A percentile compares a stretch with the other conserved stretches of the same genome.
Conservation (phyloP, 2,797 vertebrate species). For the Acipenser ruthenus region DNA sequence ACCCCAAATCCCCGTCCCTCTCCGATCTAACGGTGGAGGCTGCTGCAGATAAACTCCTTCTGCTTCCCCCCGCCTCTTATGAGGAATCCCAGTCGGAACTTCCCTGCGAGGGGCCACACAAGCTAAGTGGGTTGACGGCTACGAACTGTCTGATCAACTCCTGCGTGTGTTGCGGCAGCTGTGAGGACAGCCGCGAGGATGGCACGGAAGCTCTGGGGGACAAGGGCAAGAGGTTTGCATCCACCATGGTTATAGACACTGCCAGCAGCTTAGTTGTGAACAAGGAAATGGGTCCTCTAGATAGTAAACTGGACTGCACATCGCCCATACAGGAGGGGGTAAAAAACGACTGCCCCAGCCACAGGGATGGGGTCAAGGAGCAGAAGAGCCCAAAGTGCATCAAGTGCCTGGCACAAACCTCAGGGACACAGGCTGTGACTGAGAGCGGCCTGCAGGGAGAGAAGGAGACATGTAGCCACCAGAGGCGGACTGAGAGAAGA, state of each 20-base stretch:
- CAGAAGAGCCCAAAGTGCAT: constrained; percentile 48
- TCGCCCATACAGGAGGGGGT: constrained; percentile 37
- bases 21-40: constrained; percentile 56
- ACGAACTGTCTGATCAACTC: constrained; percentile 87
- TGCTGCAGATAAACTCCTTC: constrained; percentile 46
- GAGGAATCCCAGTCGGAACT: constrained; percentile 33
- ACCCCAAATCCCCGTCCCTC: constrained; percentile 76
- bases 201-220: constrained; percentile 51
- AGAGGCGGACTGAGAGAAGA: constrained; percentile 48
- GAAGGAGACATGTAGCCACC: constrained; percentile 37
- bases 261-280: constrained; percentile 58
- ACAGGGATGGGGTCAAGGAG: constrained; percentile 33
- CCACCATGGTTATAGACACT: constrained; percentile 63
- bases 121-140: constrained; percentile 63
- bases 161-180: constrained; percentile 90
- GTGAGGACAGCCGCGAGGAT: constrained; percentile 74
- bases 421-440: constrained; percentile 43
- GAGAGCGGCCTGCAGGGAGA: constrained; percentile 43
- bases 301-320: constrained; percentile 45
- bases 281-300: constrained; percentile 44
- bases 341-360: constrained; percentile 38
- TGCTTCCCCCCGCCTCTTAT: constrained; percentile 35
- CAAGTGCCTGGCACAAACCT: constrained; percentile 68
- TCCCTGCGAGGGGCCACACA: constrained; percentile 34
- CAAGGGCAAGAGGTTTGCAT: constrained; percentile 51